A percentile compares a stretch with the other conserved stretches of the same genome.
Conservation (phyloP, 1,140 invertebrate genomes). For the Bathynomus jamesi region DNA sequence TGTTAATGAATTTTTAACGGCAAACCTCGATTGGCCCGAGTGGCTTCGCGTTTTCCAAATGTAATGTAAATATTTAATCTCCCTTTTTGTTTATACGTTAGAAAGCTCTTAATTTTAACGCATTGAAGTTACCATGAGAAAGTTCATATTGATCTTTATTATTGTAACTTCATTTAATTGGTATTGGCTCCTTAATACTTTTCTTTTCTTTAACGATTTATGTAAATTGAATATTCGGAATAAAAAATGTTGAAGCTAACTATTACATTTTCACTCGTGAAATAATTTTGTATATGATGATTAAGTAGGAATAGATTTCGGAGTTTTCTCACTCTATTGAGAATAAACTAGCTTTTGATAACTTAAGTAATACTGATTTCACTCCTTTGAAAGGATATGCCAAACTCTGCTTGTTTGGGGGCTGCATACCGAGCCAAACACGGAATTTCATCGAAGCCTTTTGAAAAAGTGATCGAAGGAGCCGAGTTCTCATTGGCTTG, state of each 20-base stretch:
- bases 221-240: not conserved
- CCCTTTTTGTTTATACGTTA: not conserved
- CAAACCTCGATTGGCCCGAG: too few species aligned
- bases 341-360: slow-evolving; percentile 17
- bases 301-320: not conserved
- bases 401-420: slow-evolving; percentile 76
- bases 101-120: not conserved
- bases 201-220: not conserved
- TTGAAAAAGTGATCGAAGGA: slow-evolving; percentile 46
- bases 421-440: slow-evolving; percentile 73
- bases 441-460: slow-evolving; percentile 45
- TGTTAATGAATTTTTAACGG: not conserved
- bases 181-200: too few species aligned
- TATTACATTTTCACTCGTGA: not conserved
- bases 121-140: too few species aligned
- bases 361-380: slow-evolving; percentile 7
- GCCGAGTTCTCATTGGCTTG: slow-evolving; percentile 51
- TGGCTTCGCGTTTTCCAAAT: too few species aligned
- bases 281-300: not conserved
- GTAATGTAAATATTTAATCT: not conserved
- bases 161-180: too few species aligned
- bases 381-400: slow-evolving; percentile 57
- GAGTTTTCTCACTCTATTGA: not conserved
- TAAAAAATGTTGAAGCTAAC: not conserved
- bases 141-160: too few species aligned